phyloP scores from a whole-genome alignment of 2,888 invertebrate species.

The Ectemnius cavifrons region DNA sequence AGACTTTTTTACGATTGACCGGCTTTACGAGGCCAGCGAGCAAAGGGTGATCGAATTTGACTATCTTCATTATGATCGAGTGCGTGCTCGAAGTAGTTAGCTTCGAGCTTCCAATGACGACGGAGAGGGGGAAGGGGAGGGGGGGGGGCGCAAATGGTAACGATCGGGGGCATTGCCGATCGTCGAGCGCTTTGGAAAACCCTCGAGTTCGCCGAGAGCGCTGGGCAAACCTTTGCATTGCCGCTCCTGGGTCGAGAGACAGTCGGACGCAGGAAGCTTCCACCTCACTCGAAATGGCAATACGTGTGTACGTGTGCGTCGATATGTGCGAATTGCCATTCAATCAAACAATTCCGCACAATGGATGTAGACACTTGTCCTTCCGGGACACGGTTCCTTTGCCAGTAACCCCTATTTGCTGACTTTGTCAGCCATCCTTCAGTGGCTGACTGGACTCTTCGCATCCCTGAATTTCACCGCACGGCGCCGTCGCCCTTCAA shows the following conservation, averaged over 20 bases:
- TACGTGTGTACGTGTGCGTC: slow-evolving; percentile 10
- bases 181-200: slow-evolving; percentile 51
- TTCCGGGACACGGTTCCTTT: slow-evolving; percentile 53
- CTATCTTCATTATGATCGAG: slow-evolving; percentile 30
- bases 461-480: slow-evolving; percentile 21
- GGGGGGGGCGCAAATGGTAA: slow-evolving; percentile 33
- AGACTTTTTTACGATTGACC: too few species aligned
- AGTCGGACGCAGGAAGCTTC: slow-evolving; percentile 12
- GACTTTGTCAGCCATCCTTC: slow-evolving; percentile 34
- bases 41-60: too few species aligned
- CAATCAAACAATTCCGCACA: slow-evolving; percentile 55
- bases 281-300: too few species aligned
- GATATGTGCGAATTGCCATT: slow-evolving; percentile 48
- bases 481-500: too few species aligned
- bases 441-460: slow-evolving; percentile 39
- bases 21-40: neutral
- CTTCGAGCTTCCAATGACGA: slow-evolving; percentile 27
- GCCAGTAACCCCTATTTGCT: slow-evolving; percentile 48
- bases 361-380: slow-evolving; percentile 55
- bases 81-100: slow-evolving; percentile 44
- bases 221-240: slow-evolving; percentile 53
- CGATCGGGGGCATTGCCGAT: slow-evolving; percentile 50
- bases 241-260: slow-evolving; percentile 1
- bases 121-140: too few species aligned
- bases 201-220: slow-evolving; percentile 41